Evolutionary conservation across 2,113 vertebrate species (phyloP), one percentile per base, ranked within the genome.

Genomic region (Petroica traversi): DNA sequence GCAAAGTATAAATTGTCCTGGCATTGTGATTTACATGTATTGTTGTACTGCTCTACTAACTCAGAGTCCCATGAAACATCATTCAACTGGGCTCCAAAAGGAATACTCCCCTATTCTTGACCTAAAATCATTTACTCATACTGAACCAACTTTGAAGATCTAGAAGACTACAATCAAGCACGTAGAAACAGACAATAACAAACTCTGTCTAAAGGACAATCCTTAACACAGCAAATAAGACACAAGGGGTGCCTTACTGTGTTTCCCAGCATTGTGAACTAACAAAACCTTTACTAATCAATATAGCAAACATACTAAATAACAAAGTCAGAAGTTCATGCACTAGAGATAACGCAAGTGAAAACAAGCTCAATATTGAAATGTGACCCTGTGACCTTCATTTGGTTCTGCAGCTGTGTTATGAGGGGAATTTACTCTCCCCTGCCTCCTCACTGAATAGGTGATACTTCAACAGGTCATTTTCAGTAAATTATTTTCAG

Each of bases 261-360:
- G 54, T 31, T 92, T 92, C 49, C 34, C 36, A 90, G 26, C 3
- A 3, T 11, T 61, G 40, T 41, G 51, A 78, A 82, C 40, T 67
- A 80, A 74, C 25, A 76, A 71, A 95, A 45, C 64, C 57, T 91
- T 88, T 82, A 63, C 40, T 84, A 67, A 94, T 93, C 88, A 74
- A 86, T 89, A 72, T 26, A 74, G 8, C 46, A 69, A 76, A 75
- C 54, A 76, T 31, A 64, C 55, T 59, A 80, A 77, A 83, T 57
- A 80, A 78, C 34, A 19, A 94, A 92, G 79, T 67, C 59, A 80
- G 61, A 91, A 93, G 63, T 72, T 91, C 67, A 90, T 8, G 59
- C 18, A 34, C 40, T 61, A 62, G 23, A 66, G 49, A 85, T 80
- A 89, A 78, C 0, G 1, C 23, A 66, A 61, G 12, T 9, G 8